Conservation (phyloP, 2,797 vertebrate genomes). For the Fistularia commersonii region DNA sequence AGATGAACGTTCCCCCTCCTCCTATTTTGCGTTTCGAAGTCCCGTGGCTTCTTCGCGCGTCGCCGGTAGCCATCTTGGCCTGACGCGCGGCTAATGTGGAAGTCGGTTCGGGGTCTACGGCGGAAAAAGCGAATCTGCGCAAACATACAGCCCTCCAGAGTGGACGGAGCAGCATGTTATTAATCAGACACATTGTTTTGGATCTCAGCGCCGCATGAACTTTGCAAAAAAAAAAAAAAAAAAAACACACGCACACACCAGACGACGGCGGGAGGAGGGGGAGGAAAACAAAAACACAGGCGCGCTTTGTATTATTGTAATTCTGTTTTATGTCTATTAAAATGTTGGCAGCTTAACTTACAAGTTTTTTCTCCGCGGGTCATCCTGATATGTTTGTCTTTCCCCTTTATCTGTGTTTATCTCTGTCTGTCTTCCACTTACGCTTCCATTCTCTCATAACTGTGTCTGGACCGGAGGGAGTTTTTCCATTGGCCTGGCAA, state of each 20-base stretch:
- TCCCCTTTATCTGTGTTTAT: constrained; percentile 54
- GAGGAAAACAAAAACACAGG: constrained; percentile 1
- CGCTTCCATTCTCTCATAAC: constrained; percentile 51
- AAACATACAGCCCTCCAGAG: constrained; percentile 29
- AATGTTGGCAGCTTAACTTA: constrained; percentile 10
- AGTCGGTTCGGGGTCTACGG: constrained; percentile 23
- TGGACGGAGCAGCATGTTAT: constrained; percentile 25
- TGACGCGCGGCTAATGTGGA: constrained; percentile 32
- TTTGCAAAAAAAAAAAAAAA: too few species aligned
- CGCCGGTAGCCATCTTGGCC: constrained; percentile 27
- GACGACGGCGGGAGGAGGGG: too few species aligned
- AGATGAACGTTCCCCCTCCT: constrained; percentile 19
- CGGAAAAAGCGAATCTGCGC: constrained; percentile 34
- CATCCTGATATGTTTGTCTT: constrained; percentile 38
- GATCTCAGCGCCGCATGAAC: constrained; percentile 2
- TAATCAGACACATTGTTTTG: constrained; percentile 34
- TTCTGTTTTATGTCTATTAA: constrained; percentile 5
- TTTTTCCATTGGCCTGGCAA: constrained; percentile 74
- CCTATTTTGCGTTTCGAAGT: constrained; percentile 17
- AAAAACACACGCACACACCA: too few species aligned
- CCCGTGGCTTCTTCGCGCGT: constrained; percentile 33
- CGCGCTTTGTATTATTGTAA: constrained; percentile 10
- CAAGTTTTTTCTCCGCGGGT: constrained; percentile 20
- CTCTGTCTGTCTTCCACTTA: constrained; percentile 40
- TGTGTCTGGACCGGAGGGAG: constrained; percentile 61